Conservation (phyloP, 2,888 invertebrate genomes). For the Andrena minutula region DNA sequence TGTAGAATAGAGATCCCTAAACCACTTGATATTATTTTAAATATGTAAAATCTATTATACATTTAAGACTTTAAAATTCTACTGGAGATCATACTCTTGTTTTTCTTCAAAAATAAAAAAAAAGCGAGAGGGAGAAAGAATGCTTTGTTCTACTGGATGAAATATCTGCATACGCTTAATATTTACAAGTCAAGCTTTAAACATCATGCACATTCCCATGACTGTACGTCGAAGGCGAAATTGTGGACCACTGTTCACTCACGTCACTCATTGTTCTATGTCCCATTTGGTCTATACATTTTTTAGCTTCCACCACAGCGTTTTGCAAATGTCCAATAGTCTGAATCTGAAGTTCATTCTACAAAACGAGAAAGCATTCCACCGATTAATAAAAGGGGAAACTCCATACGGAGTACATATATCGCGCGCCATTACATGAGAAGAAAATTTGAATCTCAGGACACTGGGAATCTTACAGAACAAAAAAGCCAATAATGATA, state of each 20-base stretch:
- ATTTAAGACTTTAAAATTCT: not conserved
- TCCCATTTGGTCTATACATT: slow-evolving; percentile 79
- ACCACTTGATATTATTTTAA: not conserved
- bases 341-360: slow-evolving; percentile 82
- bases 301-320: slow-evolving; percentile 82
- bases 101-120: slow-evolving; percentile 11
- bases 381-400: not conserved
- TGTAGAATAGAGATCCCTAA: not conserved
- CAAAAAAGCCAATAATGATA: not conserved
- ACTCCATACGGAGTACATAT: not conserved
- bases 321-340: slow-evolving; percentile 82
- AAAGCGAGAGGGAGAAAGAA: not conserved
- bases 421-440: not conserved
- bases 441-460: not conserved
- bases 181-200: slow-evolving; percentile 69
- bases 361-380: slow-evolving; percentile 31
- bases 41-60: slow-evolving; percentile 9
- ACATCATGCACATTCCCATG: slow-evolving; percentile 83
- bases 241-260: slow-evolving; percentile 82
- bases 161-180: slow-evolving; percentile 43
- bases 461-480: too few relatives aligned
- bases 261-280: slow-evolving; percentile 80
- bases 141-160: slow-evolving; percentile 39
- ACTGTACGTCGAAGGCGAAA: slow-evolving; percentile 80
- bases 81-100: not conserved